Evolutionary conservation across 1,140 invertebrate genomes (phyloP).

Genomic region (Antheraea mylitta): DNA sequence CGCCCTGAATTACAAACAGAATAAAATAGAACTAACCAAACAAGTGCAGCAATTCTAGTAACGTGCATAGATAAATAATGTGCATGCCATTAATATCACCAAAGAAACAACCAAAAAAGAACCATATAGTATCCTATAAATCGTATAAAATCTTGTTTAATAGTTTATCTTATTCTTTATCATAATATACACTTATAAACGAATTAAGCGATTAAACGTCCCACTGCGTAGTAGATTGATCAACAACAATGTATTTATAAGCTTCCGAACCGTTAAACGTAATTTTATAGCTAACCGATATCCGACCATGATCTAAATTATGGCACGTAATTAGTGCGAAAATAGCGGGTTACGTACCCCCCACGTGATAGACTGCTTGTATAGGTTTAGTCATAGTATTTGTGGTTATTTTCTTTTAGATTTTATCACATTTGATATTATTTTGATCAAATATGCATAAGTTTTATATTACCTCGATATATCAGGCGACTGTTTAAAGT

Average conservation of each 20-base stretch:
- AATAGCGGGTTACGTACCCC: background rate
- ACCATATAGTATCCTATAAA: no score
- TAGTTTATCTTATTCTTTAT: background rate
- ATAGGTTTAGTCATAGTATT: background rate
- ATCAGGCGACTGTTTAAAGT: no score
- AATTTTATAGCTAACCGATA: conserved; percentile 30
- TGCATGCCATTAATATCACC: no score
- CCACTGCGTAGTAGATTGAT: conserved; percentile 20
- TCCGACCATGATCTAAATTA: background rate
- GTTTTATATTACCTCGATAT: no score
- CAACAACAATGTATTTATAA: conserved; percentile 18
- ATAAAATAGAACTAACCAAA: no score
- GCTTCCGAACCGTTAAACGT: conserved; percentile 35
- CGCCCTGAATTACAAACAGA: no score
- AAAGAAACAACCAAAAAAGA: no score
- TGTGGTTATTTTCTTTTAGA: no score
- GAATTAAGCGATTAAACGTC: conserved; percentile 12
- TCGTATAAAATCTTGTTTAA: background rate
- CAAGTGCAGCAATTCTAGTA: no score
- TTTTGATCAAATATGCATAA: no score
- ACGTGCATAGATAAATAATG: no score
- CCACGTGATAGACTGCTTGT: background rate
- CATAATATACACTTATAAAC: background rate
- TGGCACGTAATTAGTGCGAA: background rate
- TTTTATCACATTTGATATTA: no score